Conservation (phyloP, 92 coral and sea anemone species). For the Porites evermanni region DNA sequence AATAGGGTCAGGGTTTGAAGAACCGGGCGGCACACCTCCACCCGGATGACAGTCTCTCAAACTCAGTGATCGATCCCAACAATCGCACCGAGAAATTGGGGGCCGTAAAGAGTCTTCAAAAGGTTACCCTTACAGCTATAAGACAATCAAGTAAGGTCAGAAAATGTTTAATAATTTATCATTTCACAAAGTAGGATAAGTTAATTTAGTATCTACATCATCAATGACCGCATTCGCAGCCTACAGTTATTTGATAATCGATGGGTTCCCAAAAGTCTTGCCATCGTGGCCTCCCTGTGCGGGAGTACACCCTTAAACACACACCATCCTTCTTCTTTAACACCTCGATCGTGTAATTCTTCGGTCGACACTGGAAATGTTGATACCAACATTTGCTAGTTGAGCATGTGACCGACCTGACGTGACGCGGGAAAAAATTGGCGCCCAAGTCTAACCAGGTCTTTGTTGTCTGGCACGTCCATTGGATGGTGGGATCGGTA, state of each 20-base stretch:
- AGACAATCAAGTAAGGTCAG: background rate
- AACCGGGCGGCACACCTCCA: too few species aligned
- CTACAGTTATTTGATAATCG: constrained; percentile 50
- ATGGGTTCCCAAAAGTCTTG: constrained; percentile 77
- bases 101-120: too few species aligned
- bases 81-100: too few species aligned
- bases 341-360: constrained; percentile 58
- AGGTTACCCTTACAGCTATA: background rate
- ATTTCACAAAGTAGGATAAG: constrained; percentile 29
- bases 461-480: constrained; percentile 75
- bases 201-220: constrained; percentile 35
- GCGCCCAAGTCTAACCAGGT: constrained; percentile 67
- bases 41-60: too few species aligned
- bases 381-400: constrained; percentile 66
- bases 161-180: constrained; percentile 56
- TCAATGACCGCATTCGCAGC: constrained; percentile 79
- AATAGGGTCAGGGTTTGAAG: too few species aligned
- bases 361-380: constrained; percentile 72
- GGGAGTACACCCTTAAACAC: constrained; percentile 53
- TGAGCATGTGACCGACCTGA: constrained; percentile 65
- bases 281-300: constrained; percentile 59
- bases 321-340: constrained; percentile 67
- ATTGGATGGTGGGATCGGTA: constrained; percentile 38
- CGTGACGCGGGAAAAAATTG: constrained; percentile 71
- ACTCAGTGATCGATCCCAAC: too few species aligned